phyloP scores from a whole-genome alignment of 2,113 vertebrate genomes.

The Prolemur simus region DNA sequence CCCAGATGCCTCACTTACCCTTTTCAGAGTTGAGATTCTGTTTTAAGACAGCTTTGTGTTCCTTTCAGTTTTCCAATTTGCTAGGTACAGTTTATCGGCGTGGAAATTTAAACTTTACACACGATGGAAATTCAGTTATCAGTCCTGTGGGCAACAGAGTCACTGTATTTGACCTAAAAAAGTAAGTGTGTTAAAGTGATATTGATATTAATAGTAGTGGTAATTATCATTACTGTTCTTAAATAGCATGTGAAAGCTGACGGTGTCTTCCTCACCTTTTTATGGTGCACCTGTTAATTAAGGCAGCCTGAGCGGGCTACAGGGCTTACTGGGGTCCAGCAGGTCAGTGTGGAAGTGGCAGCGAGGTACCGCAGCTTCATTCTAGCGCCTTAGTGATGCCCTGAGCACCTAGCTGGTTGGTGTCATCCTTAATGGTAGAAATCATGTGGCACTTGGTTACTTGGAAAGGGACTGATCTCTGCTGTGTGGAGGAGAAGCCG shows the following conservation, averaged over 20 bases:
- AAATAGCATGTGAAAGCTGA: rapidly evolving
- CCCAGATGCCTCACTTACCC: not conserved
- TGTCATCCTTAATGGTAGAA: not conserved
- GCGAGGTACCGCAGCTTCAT: not conserved
- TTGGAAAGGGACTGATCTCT: not conserved
- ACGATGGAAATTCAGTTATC: constrained; percentile 91
- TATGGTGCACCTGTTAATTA: no score
- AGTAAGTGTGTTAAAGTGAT: constrained; percentile 83
- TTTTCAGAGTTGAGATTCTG: not conserved
- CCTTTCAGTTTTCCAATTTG: constrained; percentile 93
- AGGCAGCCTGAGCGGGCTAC: no score
- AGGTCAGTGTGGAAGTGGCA: not conserved
- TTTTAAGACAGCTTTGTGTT: not conserved
- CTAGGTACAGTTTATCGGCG: constrained; percentile 94
- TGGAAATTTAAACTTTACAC: constrained; percentile 93
- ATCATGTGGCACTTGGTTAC: rapidly evolving
- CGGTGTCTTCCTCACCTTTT: not conserved
- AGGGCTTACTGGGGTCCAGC: not conserved
- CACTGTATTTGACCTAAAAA: constrained; percentile 94
- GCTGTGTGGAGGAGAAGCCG: not conserved
- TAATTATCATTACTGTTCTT: not conserved
- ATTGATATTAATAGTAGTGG: not conserved
- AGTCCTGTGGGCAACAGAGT: constrained; percentile 96
- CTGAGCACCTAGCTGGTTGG: rapidly evolving
- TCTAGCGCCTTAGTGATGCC: not conserved